Percentiles rank a stretch among this genome's conserved stretches.
These are phyloP conservation scores for Tyrannus savana DNA, from an alignment of 2,113 vertebrate genomes.

Conservation along the genomic window DNA sequence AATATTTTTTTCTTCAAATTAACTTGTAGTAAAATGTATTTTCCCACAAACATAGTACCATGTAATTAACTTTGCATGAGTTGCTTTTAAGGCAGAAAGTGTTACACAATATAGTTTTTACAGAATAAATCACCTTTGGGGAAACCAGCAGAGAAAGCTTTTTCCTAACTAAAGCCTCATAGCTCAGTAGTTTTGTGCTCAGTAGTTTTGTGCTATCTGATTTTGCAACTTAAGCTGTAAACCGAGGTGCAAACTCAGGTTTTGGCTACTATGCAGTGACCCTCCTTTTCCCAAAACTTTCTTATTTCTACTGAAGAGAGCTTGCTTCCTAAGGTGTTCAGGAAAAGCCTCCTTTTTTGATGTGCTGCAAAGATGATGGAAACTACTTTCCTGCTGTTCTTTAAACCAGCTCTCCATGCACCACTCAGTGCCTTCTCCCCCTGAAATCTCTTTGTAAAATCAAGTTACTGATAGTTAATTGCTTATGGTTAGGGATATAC, in stretches of 20 bases:
- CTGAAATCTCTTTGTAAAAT: neutral
- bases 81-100: slow-evolving; percentile 36
- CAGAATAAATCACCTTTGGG: slow-evolving; percentile 26
- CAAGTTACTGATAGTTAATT: neutral
- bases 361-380: neutral
- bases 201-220: neutral
- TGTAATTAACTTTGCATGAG: slow-evolving; percentile 54
- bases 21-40: slow-evolving; percentile 48
- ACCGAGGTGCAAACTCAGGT: neutral
- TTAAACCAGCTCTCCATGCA: neutral
- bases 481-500: fast-evolving
- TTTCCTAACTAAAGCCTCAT: neutral
- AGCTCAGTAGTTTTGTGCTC: neutral
- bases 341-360: neutral
- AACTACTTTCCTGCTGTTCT: neutral
- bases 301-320: neutral
- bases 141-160: slow-evolving; percentile 5
- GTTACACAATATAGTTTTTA: neutral
- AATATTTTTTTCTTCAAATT: slow-evolving; percentile 45
- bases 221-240: slow-evolving; percentile 4
- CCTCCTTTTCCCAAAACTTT: neutral
- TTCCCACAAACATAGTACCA: slow-evolving; percentile 16
- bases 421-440: neutral
- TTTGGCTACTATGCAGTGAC: neutral
- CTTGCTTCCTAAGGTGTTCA: neutral